Base-by-base conservation (phyloP, 2,113 vertebrate species). In the Psettodes erumei region DNA sequence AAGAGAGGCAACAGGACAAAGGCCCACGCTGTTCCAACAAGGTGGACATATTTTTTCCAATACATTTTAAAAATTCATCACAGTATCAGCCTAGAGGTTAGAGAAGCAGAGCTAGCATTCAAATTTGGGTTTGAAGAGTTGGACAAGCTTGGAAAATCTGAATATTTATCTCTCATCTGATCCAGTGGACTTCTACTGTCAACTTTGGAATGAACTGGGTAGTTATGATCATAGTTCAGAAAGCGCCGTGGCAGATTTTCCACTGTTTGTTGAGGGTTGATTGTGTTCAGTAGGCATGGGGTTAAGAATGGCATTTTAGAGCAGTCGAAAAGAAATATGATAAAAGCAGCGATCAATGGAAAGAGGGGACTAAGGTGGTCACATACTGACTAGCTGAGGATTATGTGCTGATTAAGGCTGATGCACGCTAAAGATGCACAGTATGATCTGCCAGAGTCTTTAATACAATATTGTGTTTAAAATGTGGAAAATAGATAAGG, bases 11-110 rank as follows among this genome's bases (percentile, higher is more conserved):
- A 62, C 53, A 28, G 50, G 30, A 75, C 38, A 33, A 6, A 13
- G 18, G 11, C 28, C 27, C 25, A 18, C 7, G 0, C 54, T 83
- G 71, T 64, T 78, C 42, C 21, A 23, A 62, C 69, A 75, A 45
- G 56, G 47, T 72, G 32, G 63, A 68, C 68, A 23, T 11, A 37
- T 67, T 60, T 61, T 64, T 71, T 70, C 16, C 27, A 23, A 16
- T 48, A 50, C 35, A 15, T 45, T 37, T 56, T 76, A 61, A 74
- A 66, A 42, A 79, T 67, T 51, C 11, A 75, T 83, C n/a, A 68
- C 11, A 71, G 42, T 40, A 53, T 35, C 25, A 47, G 59, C 37
- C 33, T 27, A 40, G 53, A 64, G 18, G 74, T 72, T 56, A 28
- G 12, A 54, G 0, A 54, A 18, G 40, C 30, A 33, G 8, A 38